Evolutionary conservation across 1,140 invertebrate genomes (phyloP).

Genomic region (Drosophila pandora): DNA sequence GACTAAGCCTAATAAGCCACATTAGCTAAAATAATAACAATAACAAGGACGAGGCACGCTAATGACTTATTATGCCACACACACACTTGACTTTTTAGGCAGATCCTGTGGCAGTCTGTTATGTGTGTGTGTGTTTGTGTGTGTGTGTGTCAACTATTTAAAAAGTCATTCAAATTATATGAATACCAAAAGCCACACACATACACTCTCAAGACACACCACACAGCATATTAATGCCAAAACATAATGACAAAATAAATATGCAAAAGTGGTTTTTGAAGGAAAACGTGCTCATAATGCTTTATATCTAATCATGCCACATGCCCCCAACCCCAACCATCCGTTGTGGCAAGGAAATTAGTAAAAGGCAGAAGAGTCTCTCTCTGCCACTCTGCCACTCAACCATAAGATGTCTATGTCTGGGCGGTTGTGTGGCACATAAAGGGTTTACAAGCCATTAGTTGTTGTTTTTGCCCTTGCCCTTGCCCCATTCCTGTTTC

Average conservation of each 20-base stretch:
- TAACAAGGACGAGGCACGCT: slow-evolving; percentile 36
- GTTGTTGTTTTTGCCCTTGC: slow-evolving; percentile 46
- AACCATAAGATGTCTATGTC: slow-evolving; percentile 33
- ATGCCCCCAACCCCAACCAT: not conserved
- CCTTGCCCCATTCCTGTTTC: slow-evolving; percentile 1
- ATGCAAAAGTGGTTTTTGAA: slow-evolving; percentile 81
- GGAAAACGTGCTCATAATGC: slow-evolving; percentile 75
- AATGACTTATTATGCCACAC: slow-evolving; percentile 73
- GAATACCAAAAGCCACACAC: slow-evolving; percentile 57
- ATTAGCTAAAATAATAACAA: slow-evolving; percentile 67
- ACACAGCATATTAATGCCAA: slow-evolving; percentile 76
- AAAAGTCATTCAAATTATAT: slow-evolving; percentile 83
- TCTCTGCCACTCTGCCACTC: slow-evolving; percentile 52
- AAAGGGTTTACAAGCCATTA: slow-evolving; percentile 79
- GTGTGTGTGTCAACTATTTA: slow-evolving; percentile 75
- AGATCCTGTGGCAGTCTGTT: not conserved
- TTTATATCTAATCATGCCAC: slow-evolving; percentile 66
- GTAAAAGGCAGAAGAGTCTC: slow-evolving; percentile 10
- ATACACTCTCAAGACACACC: slow-evolving; percentile 12
- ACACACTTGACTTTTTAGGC: no score
- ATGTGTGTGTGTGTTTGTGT: not conserved
- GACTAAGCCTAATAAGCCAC: slow-evolving; percentile 78
- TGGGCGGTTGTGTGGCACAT: slow-evolving; percentile 35
- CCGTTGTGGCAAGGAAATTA: slow-evolving; percentile 50
- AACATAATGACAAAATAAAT: slow-evolving; percentile 84